Percentiles rank a stretch among this genome's conserved stretches.
Evolutionary conservation across 2,113 vertebrate genomes (phyloP).

Genomic region (Pangasianodon hypophthalmus): DNA sequence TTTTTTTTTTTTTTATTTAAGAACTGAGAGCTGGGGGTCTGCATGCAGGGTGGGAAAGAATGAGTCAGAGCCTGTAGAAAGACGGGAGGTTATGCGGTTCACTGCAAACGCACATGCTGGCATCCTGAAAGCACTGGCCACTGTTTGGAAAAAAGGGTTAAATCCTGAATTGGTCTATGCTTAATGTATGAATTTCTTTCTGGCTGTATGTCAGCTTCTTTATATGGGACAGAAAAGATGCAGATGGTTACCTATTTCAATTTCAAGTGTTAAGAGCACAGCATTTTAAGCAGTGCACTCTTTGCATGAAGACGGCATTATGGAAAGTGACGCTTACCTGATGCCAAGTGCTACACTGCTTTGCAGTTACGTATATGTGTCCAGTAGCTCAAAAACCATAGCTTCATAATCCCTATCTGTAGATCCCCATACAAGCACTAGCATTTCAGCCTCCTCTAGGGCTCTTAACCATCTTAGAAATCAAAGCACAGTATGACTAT

Average conservation of each 20-base stretch:
- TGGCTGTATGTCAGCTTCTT: slow-evolving; percentile 33
- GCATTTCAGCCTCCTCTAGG: not conserved
- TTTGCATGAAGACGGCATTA: not conserved
- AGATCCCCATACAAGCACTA: not conserved
- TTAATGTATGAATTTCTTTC: slow-evolving; percentile 47
- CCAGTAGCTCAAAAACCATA: not conserved
- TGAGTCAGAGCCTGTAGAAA: not conserved
- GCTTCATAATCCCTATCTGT: not conserved
- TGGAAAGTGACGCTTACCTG: not conserved
- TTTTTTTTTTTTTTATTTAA: not conserved
- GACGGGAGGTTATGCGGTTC: not conserved
- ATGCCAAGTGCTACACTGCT: not conserved
- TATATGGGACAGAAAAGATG: slow-evolving; percentile 31
- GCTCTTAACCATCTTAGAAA: not conserved
- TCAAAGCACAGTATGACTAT: not conserved
- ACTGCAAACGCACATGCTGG: not conserved
- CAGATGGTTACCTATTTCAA: slow-evolving; percentile 6
- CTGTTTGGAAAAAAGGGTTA: not conserved
- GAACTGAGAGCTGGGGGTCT: not conserved
- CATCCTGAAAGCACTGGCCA: slow-evolving; percentile 16
- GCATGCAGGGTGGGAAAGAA: not conserved
- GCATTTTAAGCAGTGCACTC: not conserved
- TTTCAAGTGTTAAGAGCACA: not conserved
- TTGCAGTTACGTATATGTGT: not conserved
- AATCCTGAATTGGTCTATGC: slow-evolving; percentile 43